Conservation (phyloP, 2,113 vertebrate genomes). For the Rhabdomys dilectus region DNA sequence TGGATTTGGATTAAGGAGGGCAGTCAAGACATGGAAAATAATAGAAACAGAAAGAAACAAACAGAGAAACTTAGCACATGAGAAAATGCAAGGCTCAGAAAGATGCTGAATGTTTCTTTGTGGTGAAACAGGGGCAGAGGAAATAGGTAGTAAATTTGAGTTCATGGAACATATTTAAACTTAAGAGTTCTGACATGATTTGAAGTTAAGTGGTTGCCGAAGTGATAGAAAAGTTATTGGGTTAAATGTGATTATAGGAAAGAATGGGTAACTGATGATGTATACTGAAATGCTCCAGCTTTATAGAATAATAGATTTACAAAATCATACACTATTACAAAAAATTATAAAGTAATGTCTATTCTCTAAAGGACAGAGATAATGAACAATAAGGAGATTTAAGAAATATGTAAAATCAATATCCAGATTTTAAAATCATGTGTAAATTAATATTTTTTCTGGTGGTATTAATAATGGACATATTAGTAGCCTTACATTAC, state of each 20-base stretch:
- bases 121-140: not conserved
- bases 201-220: not conserved
- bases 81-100: not conserved
- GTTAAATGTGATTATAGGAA: not conserved
- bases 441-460: not conserved
- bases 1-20: not conserved
- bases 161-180: not conserved
- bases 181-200: not conserved
- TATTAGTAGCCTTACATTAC: not conserved
- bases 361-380: not conserved
- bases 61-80: not conserved
- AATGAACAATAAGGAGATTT: not conserved
- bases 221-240: not conserved
- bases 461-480: not conserved
- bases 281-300: not conserved
- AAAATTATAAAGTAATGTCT: not conserved
- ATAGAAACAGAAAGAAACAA: not conserved
- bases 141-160: not conserved
- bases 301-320: not conserved
- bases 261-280: not conserved
- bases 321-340: not conserved
- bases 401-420: not conserved
- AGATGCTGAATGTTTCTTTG: not conserved
- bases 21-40: not conserved
- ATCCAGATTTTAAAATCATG: not conserved